Evolutionary conservation across 2,113 vertebrate species (phyloP), one percentile per base, ranked within the genome.

Genomic region (Poeciliopsis occidentalis): DNA sequence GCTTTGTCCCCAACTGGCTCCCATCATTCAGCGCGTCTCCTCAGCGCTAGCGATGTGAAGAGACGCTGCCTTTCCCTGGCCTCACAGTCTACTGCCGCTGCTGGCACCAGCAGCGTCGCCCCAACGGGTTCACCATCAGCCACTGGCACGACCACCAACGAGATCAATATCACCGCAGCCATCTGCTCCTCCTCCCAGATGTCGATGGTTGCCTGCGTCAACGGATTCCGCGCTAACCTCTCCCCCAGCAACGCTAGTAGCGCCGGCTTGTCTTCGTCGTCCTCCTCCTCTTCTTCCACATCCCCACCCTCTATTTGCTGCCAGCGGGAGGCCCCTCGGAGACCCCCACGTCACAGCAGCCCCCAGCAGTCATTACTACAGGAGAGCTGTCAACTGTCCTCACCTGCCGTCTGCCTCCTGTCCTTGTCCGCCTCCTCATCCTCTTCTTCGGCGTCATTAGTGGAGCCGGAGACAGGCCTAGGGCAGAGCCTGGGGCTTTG

Each of bases 121-220:
- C 89, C 93, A 26, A 77, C 88, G 5, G 62, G 75, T 44, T 86
- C 92, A 68, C 83, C 88, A 15, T 88, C 87, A 4, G 88, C 92
- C 4, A 87, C 94, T 29, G 81, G 88, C 19, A 73, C 91, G 11
- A 88, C 85, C 32, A 79, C 91, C 6, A 94, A 95, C 91, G 95
- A 95, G 87, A 92, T 96, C 81, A 95, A 96, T 71, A 93, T 97
- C 94, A 93, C 94, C 77, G 90, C 96, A 73, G 94, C 95, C 92
- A 93, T 96, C 92, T 95, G 94, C 91, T 95, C 96, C 31, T 95
- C 96, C 44, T 95, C 97, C 75, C 97, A 96, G 94, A 96, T 96
- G 73, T 95, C 96, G 66, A 92, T 96, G 91, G 94, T 96, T 79
- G 94, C 96, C 80, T 96, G 96, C 41, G 87, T 97, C 89, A 98